Base-by-base conservation (phyloP, 1,140 invertebrate species). In the Drosophila malerkotliana region DNA sequence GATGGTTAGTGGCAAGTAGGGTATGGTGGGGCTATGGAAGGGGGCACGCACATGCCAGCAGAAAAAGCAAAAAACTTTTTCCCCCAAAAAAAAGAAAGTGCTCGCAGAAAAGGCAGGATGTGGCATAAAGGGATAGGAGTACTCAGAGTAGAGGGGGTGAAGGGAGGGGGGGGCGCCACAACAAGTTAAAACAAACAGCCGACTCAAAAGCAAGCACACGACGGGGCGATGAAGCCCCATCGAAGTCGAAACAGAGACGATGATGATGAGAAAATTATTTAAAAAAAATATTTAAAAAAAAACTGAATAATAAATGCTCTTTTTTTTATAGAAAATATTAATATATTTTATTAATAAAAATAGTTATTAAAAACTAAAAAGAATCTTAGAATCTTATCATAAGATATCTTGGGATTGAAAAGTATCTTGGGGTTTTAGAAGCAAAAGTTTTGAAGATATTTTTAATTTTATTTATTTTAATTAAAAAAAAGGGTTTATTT, bases 131-230 rank as follows among this genome's bases (percentile, higher is more conserved):
- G 54, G 21, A 32, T 47, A 10, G 21, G n/a, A 0, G 0, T 49
- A 12, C 8, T 18, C 6, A 14, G 10, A 8, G 10, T 26, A 14
- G 6, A 14, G 54, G 24, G 21, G 10, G 15, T 15, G 37, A 12
- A 3, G 2, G 15, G 8, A 15, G n/a, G 8, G 24, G 9, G 56
- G 57, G 26, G 9, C 12, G 39, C 30, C 28, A 32, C 21, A 24
- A 54, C 62, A 73, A 73, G 52, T 62, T 72, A 73, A 73, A 73
- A 73, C 69, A 72, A 73, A 73, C 57, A 73, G 64, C 4, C 26
- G 54, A 58, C 34, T 69, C 44, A 57, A 37, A 51, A 37, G 47
- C 15, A 59, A 28, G 51, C 45, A 45, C 7, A 21, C 14, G 14
- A 28, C 21, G 37, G 28, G 1, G 26, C 21, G 12, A n/a, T 37